These are phyloP conservation scores for Leptinotarsa texana DNA, from an alignment of 1,140 invertebrate species.

Conservation along the genomic window DNA sequence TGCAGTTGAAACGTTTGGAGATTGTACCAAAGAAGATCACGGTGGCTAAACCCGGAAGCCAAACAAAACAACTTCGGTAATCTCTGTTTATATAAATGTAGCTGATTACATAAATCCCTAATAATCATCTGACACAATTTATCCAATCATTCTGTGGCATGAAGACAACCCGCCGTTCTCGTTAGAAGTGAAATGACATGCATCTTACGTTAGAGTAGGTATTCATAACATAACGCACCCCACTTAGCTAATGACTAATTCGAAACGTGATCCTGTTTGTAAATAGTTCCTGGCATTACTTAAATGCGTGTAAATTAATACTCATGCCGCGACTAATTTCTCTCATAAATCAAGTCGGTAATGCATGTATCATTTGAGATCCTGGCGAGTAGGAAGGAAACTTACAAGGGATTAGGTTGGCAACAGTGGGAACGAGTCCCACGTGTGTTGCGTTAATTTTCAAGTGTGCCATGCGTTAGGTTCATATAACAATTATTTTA, in stretches of 20 bases:
- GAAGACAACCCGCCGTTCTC: neutral
- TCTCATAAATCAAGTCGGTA: constrained; percentile 11
- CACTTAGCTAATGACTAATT: constrained; percentile 6
- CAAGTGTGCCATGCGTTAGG: neutral
- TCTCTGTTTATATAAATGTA: too few relatives aligned
- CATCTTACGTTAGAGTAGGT: neutral
- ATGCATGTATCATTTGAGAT: constrained; percentile 13
- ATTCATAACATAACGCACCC: constrained; percentile 8
- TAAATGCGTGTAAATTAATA: constrained; percentile 14
- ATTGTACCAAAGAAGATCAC: too few relatives aligned
- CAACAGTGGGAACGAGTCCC: neutral
- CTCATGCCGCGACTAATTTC: constrained; percentile 7
- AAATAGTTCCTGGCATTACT: constrained; percentile 1
- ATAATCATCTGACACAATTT: too few relatives aligned
- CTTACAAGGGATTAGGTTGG: neutral
- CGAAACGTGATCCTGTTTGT: constrained; percentile 2
- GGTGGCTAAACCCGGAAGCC: too few relatives aligned
- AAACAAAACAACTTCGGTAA: too few relatives aligned
- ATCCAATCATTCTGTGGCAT: neutral
- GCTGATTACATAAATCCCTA: too few relatives aligned
- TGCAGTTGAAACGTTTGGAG: too few relatives aligned
- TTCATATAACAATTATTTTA: constrained; percentile 26
- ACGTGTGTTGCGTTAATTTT: neutral
- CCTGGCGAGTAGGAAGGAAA: neutral
- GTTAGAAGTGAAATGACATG: constrained; percentile 2